Evolutionary conservation across 2,888 invertebrate genomes (phyloP).

Genomic region (Serrognathus titanus): DNA sequence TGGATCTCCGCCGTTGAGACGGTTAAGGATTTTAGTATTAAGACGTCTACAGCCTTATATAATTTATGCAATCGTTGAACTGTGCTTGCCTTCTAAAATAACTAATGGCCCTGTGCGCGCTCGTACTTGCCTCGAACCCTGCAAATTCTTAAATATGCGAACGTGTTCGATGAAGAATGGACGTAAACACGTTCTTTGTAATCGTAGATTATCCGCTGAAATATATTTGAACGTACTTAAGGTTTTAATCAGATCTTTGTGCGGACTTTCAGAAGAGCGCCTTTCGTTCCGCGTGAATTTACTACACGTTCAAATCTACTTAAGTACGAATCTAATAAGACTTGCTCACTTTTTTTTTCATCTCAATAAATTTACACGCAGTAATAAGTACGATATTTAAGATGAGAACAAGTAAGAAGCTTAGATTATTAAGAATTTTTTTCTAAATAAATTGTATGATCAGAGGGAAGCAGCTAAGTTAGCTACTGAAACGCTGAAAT

Average conservation of each 20-base stretch:
- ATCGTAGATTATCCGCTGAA: not conserved
- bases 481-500: no score
- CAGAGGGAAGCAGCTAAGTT: no score
- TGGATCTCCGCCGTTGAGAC: conserved; percentile 10
- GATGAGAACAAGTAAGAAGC: no score
- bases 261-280: no score
- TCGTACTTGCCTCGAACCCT: not conserved
- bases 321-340: no score
- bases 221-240: not conserved
- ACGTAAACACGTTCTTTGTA: not conserved
- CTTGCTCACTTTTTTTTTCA: no score
- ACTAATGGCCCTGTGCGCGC: not conserved
- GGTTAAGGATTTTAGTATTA: conserved; percentile 9
- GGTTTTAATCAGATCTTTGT: not conserved
- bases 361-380: no score
- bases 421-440: no score
- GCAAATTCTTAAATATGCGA: conserved; percentile 1
- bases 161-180: not conserved
- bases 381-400: no score
- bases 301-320: no score
- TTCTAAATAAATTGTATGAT: no score
- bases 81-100: conserved; percentile 5
- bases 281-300: no score
- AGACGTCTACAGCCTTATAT: conserved; percentile 5
- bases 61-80: conserved; percentile 8